phyloP scores from a whole-genome alignment of 2,888 invertebrate species.

The Fragum whitleyi region DNA sequence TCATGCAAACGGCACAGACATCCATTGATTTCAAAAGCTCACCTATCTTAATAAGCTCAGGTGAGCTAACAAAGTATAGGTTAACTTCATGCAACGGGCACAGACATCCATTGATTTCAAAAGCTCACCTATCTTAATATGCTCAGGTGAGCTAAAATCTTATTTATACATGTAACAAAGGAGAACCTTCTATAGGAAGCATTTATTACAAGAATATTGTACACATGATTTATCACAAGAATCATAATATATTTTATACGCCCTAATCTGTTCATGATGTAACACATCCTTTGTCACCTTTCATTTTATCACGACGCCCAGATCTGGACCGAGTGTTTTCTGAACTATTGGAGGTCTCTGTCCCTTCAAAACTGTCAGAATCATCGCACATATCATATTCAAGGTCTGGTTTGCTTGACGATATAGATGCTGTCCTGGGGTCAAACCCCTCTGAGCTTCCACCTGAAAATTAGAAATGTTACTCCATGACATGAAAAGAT shows the following conservation, averaged over 20 bases:
- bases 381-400: conserved; percentile 14
- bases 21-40: neutral
- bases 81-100: too few species aligned
- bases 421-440: neutral
- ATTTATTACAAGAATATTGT: too few species aligned
- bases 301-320: neutral
- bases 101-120: neutral
- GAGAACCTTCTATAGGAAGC: too few species aligned
- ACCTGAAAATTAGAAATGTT: neutral
- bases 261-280: too few species aligned
- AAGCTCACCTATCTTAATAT: neutral
- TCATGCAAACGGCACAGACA: too few species aligned
- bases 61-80: neutral
- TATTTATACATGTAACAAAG: too few species aligned
- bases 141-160: neutral
- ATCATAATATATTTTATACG: too few species aligned
- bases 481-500: neutral
- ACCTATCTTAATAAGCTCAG: neutral
- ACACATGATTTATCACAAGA: too few species aligned
- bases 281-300: neutral
- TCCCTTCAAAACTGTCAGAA: conserved; percentile 7
- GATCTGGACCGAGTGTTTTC: neutral
- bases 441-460: neutral
- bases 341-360: neutral
- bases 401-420: neutral